These are phyloP conservation scores for Cynoglossus semilaevis DNA, from an alignment of 2,113 vertebrate genomes.

Conservation along the genomic window DNA sequence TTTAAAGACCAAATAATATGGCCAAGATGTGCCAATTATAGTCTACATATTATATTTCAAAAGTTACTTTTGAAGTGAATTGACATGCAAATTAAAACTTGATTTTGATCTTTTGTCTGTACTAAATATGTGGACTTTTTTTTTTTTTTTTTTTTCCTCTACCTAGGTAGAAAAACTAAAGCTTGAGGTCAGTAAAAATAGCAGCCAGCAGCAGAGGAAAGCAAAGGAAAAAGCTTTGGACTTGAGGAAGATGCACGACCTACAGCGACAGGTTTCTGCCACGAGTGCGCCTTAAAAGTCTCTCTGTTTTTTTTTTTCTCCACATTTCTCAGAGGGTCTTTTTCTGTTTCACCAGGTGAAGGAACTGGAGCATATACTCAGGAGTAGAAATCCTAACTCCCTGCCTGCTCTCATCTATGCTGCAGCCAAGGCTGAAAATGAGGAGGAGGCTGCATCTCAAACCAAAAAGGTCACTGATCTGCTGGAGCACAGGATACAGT, in stretches of 20 bases:
- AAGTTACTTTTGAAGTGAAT: no score
- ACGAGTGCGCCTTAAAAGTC: neutral
- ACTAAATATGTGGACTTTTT: no score
- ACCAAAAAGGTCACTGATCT: conserved; percentile 67
- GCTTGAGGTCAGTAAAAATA: conserved; percentile 75
- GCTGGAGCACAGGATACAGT: conserved; percentile 85
- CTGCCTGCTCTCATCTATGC: conserved; percentile 89
- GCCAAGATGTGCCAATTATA: no score
- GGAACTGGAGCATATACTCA: conserved; percentile 90
- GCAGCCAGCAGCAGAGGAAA: conserved; percentile 77
- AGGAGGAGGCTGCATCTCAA: neutral
- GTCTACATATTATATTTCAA: no score
- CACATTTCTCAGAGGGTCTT: neutral
- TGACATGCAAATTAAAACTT: no score
- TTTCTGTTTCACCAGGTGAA: conserved; percentile 78
- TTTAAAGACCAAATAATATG: no score
- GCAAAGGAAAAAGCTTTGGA: conserved; percentile 79
- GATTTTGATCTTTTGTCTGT: no score
- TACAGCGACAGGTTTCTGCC: conserved; percentile 83
- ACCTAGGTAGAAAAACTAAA: conserved; percentile 88
- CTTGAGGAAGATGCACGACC: conserved; percentile 85
- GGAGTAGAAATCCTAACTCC: conserved; percentile 86
- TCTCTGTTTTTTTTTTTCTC: neutral
- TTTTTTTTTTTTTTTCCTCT: no score
- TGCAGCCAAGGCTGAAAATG: conserved; percentile 73